phyloP scores from a whole-genome alignment of 2,888 invertebrate species.

The Nymphalis polychloros region DNA sequence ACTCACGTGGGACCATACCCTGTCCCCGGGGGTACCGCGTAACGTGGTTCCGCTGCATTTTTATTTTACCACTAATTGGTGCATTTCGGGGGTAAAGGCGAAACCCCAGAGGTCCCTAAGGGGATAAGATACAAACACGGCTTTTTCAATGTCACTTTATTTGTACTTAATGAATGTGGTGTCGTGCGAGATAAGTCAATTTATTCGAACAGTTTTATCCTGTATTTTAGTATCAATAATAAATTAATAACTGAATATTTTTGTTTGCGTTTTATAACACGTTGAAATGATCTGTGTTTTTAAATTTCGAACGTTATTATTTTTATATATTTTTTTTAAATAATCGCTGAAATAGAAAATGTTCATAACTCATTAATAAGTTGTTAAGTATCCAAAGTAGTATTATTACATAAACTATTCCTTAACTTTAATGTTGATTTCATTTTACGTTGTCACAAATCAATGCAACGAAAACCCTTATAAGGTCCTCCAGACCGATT shows the following conservation, averaged over 20 bases:
- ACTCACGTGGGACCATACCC: constrained; percentile 67
- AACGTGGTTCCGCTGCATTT: constrained; percentile 78
- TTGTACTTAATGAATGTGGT: constrained; percentile 50
- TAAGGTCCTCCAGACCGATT: too few species aligned
- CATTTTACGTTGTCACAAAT: constrained; percentile 4
- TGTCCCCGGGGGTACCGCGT: constrained; percentile 58
- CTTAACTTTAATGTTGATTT: too few species aligned
- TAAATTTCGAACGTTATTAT: background rate
- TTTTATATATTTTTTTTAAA: too few species aligned
- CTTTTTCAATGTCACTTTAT: constrained; percentile 76
- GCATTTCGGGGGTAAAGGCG: constrained; percentile 67
- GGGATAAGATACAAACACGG: constrained; percentile 56
- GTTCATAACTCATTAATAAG: too few species aligned
- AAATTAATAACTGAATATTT: background rate
- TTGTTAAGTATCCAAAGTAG: too few species aligned
- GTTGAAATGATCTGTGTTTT: background rate
- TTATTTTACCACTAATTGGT: constrained; percentile 81
- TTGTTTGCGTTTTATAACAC: background rate
- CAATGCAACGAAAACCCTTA: constrained; percentile 6
- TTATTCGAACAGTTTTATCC: constrained; percentile 21
- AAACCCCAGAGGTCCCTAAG: constrained; percentile 64
- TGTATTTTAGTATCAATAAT: constrained; percentile 4
- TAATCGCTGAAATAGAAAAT: too few species aligned
- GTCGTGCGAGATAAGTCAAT: constrained; percentile 36
- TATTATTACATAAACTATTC: too few species aligned